Evolutionary conservation across 2,113 vertebrate species (phyloP).

Genomic region (Sinocyclocheilus anophthalmus): DNA sequence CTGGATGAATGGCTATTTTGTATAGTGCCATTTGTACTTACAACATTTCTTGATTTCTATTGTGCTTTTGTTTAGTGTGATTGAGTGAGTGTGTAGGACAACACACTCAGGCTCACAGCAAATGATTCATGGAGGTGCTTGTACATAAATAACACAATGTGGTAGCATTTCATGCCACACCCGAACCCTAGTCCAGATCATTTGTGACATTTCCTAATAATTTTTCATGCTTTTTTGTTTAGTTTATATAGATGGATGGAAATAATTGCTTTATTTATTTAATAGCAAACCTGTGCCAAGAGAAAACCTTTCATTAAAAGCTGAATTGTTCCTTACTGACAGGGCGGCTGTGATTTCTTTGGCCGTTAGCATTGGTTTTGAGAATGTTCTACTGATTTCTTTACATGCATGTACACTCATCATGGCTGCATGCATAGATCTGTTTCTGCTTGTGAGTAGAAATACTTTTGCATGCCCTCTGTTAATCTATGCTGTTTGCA

Average conservation of each 20-base stretch:
- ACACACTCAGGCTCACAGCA: constrained; percentile 44
- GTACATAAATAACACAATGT: constrained; percentile 61
- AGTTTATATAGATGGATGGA: constrained; percentile 80
- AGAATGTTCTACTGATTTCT: not conserved
- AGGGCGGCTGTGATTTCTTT: constrained; percentile 13
- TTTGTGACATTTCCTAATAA: constrained; percentile 36
- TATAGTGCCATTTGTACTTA: constrained; percentile 32
- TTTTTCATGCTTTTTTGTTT: constrained; percentile 60
- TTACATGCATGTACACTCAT: constrained; percentile 11
- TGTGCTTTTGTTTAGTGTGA: constrained; percentile 47
- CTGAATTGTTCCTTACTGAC: constrained; percentile 54
- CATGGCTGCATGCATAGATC: constrained; percentile 23
- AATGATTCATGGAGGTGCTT: constrained; percentile 48
- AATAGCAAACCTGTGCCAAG: constrained; percentile 83
- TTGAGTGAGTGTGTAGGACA: constrained; percentile 29
- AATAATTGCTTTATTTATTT: constrained; percentile 84
- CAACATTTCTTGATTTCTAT: constrained; percentile 54
- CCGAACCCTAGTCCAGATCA: constrained; percentile 36
- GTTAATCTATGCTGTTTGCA: constrained; percentile 12
- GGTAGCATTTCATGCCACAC: constrained; percentile 52
- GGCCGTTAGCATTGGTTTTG: not conserved
- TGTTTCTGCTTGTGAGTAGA: constrained; percentile 1
- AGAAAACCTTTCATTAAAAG: constrained; percentile 78
- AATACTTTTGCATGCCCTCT: constrained; percentile 2
- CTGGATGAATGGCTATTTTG: constrained; percentile 6